A percentile compares a stretch with the other conserved stretches of the same genome.
phyloP scores from a whole-genome alignment of 2,888 invertebrate species.

The Alcis repandata region DNA sequence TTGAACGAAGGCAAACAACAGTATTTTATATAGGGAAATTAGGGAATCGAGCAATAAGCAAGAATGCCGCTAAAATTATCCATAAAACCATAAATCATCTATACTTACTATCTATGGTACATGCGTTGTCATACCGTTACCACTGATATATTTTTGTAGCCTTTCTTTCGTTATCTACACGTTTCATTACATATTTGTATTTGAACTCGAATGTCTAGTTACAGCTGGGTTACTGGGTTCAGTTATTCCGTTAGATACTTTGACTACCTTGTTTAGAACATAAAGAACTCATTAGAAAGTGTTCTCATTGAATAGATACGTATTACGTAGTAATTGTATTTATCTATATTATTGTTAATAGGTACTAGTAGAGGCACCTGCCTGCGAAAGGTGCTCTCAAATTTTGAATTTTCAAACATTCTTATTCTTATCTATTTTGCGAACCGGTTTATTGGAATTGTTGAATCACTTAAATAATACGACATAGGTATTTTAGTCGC shows the following conservation, averaged over 20 bases:
- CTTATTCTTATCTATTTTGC: background rate
- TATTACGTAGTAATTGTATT: background rate
- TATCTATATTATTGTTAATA: background rate
- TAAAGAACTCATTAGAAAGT: background rate
- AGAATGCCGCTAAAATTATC: too few relatives aligned
- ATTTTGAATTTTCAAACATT: slow-evolving; percentile 4
- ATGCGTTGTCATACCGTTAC: background rate
- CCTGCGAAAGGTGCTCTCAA: background rate
- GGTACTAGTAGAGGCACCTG: background rate
- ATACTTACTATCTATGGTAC: too few relatives aligned
- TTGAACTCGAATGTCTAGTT: too few relatives aligned
- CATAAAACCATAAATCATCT: too few relatives aligned
- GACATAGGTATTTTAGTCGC: slow-evolving; percentile 17
- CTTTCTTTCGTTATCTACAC: too few relatives aligned
- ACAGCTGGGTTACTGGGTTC: too few relatives aligned
- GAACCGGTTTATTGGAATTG: slow-evolving; percentile 28
- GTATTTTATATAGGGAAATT: too few relatives aligned
- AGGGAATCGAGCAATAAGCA: too few relatives aligned
- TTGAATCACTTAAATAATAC: slow-evolving; percentile 6
- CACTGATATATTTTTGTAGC: background rate
- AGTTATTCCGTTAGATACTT: background rate
- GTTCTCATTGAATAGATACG: background rate
- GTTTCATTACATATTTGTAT: too few relatives aligned
- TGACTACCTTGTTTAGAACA: background rate
- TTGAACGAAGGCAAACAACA: too few relatives aligned